These are phyloP conservation scores for Polydesmus complanatus DNA, from an alignment of 2,888 invertebrate genomes.

Conservation along the genomic window DNA sequence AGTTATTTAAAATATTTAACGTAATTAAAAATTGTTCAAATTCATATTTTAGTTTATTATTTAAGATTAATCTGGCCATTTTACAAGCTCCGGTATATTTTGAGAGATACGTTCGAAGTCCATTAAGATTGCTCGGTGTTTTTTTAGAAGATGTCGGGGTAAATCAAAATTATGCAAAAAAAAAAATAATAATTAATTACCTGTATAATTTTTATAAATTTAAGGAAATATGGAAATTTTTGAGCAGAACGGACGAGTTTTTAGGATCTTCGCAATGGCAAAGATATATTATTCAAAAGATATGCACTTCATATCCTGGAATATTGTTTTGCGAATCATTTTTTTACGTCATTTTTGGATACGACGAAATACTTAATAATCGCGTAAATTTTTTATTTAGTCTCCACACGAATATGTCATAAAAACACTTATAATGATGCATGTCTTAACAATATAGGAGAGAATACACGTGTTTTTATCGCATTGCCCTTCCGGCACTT, in stretches of 20 bases:
- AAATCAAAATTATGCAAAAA: too few species aligned
- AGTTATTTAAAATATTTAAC: not conserved
- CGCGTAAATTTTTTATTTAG: not conserved
- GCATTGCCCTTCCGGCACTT: not conserved
- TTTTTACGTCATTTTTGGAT: not conserved
- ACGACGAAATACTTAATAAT: not conserved
- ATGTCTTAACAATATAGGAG: not conserved
- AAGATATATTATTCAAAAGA: not conserved
- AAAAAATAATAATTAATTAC: too few species aligned
- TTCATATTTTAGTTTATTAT: not conserved
- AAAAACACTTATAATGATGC: not conserved
- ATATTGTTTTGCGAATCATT: not conserved
- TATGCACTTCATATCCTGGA: not conserved
- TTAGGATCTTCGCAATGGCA: not conserved
- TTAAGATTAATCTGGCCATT: slow-evolving; percentile 1
- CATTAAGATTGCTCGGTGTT: not conserved
- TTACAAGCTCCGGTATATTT: slow-evolving; percentile 1
- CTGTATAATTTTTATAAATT: too few species aligned
- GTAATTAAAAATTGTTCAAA: not conserved
- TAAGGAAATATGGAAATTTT: not conserved
- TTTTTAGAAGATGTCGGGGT: not conserved
- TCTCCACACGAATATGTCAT: not conserved
- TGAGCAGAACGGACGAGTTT: not conserved
- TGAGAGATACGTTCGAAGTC: not conserved
- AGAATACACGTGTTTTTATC: not conserved